These are phyloP conservation scores for Thyatira batis DNA, from an alignment of 2,888 invertebrate genomes.

Conservation along the genomic window DNA sequence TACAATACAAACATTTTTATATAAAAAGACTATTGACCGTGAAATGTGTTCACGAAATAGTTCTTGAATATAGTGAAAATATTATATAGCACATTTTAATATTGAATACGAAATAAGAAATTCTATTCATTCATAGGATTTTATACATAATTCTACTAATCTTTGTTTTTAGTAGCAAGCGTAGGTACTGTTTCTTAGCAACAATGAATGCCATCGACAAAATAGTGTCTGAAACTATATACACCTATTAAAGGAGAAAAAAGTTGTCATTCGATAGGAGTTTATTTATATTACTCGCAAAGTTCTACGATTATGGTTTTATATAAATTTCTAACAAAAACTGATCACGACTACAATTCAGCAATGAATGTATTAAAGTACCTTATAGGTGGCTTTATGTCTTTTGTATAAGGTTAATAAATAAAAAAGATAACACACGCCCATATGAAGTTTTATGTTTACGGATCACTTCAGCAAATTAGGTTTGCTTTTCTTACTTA, in stretches of 20 bases:
- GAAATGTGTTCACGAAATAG: not conserved
- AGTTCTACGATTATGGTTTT: too few relatives aligned
- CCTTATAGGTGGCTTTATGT: not conserved
- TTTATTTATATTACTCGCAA: too few relatives aligned
- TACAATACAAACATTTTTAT: not conserved
- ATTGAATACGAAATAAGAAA: too few relatives aligned
- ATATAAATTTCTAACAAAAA: too few relatives aligned
- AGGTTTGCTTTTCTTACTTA: conserved; percentile 6
- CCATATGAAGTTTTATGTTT: conserved; percentile 12
- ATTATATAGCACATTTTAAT: too few relatives aligned
- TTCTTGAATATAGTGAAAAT: not conserved
- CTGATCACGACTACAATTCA: too few relatives aligned
- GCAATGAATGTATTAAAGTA: not conserved
- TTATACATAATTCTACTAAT: too few relatives aligned
- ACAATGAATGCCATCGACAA: not conserved
- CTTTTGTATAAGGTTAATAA: not conserved
- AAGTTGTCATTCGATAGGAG: too few relatives aligned
- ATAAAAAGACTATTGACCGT: conserved; percentile 16
- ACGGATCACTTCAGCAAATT: conserved; percentile 25
- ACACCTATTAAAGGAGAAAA: not conserved
- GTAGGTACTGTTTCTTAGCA: not conserved
- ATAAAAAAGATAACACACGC: not conserved
- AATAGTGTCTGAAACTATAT: not conserved
- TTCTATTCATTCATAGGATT: too few relatives aligned
- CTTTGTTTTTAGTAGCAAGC: too few relatives aligned